Base-by-base conservation (phyloP, 2,888 invertebrate species). In the Meganola albula region DNA sequence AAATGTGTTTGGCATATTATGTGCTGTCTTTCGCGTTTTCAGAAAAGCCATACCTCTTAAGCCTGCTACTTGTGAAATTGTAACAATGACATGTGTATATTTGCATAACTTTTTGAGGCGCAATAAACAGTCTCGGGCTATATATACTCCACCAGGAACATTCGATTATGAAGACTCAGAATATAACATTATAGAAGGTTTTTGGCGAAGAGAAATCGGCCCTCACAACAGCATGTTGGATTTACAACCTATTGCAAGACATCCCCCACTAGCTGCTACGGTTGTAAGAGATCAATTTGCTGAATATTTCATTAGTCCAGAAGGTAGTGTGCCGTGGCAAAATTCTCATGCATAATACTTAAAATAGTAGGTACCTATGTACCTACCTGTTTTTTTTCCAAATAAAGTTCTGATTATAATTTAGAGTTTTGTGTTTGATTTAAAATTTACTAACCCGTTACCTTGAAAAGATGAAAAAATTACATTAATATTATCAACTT, bases 1-100 rank as follows among this genome's bases (percentile, higher is more conserved):
- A 44, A 48, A 48, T 41, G 47, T 40, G 13, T 47, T 49, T 33
- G 49, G 40, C 13, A 33, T 40, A 10, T 27, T 40, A 22, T n/a
- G 27, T 37, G 32, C 31, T 22, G 33, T 40, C 12, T 40, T 40
- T 33, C 30, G 40, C 24, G 25, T 39, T 25, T 45, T 43, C 27
- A 18, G 29, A 26, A 16, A 20, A 24, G 16, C 16, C 16, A 16
- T 16, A 16, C 16, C 16, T 16, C 16, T 16, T 16, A 16, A 16
- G 16, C 16, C 16, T 16, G 16, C 16, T 16, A 16, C 16, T 36
- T 36, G 36, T 32, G 31, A 41, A 40, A 22, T 37, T 24, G 40
- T 46, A 14, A 34, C 42, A 34, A 35, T 44, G 33, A 40, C 48
- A 12, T 32, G 50, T 29, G 36, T 36, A 31, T 41, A 41, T 22